Conservation (phyloP, 2,113 vertebrate species). For the Oplegnathus fasciatus region DNA sequence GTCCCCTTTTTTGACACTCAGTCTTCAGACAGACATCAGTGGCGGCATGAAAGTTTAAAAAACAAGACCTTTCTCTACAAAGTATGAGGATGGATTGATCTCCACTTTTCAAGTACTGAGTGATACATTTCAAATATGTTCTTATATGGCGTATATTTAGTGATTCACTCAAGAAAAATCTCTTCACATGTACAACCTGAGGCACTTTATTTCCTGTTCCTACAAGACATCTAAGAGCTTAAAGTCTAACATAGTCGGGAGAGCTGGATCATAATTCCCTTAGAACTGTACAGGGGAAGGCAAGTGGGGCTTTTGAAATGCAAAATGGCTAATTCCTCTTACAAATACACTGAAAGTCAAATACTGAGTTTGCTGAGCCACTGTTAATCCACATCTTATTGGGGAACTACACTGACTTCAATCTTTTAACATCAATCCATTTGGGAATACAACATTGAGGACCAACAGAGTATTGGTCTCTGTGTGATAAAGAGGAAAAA, state of each 20-base stretch:
- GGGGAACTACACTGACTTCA: conserved; percentile 56
- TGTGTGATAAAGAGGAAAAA: conserved; percentile 24
- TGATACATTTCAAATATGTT: neutral
- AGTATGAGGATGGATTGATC: conserved; percentile 2
- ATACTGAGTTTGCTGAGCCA: conserved; percentile 63
- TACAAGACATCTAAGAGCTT: conserved; percentile 59
- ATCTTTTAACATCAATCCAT: conserved; percentile 56
- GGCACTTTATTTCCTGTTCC: conserved; percentile 47
- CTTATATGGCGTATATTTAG: neutral
- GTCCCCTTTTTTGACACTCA: too few relatives aligned
- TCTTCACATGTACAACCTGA: conserved; percentile 41
- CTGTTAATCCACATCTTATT: conserved; percentile 66
- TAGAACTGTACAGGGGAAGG: conserved; percentile 50
- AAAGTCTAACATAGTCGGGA: conserved; percentile 49
- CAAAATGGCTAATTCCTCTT: conserved; percentile 73
- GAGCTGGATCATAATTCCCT: conserved; percentile 61
- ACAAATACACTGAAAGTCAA: conserved; percentile 65
- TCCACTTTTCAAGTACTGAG: conserved; percentile 8
- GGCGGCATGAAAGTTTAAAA: too few relatives aligned
- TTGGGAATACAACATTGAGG: conserved; percentile 39
- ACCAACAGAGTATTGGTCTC: conserved; percentile 23
- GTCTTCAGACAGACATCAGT: too few relatives aligned
- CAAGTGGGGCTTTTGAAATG: conserved; percentile 74
- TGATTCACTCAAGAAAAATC: neutral
- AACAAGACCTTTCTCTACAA: neutral